Base-by-base conservation (phyloP, 2,888 invertebrate species). In the Apomyelois bistriatella region DNA sequence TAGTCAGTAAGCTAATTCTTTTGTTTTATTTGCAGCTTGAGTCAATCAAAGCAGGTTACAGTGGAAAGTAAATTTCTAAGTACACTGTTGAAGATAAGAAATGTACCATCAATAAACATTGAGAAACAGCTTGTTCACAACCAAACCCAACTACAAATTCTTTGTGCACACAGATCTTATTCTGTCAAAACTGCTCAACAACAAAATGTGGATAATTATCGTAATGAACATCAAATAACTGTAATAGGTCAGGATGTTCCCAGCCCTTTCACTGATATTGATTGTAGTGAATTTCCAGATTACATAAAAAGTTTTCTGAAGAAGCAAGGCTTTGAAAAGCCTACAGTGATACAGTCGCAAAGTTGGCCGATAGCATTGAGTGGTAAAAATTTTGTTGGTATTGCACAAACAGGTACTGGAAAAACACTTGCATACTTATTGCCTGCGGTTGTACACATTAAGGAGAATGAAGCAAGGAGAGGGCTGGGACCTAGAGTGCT, bases 371-470 rank as follows among this genome's bases (percentile, higher is more conserved):
- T 96, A 63, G 94, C 95, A 41, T 89, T 96, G 75, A 93, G 93
- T 66, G 96, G 96, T 0, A 82, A 92, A 58, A 96, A 97, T 74
- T 92, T 96, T 90, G 96, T 97, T 60, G 96, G 96, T 28, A 96
- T 97, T 67, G 96, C 96, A 6, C 95, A 95, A 80, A 95, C 95
- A 15, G 95, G 95, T 36, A 95, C 95, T 30, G 95, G 95, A 1
- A 95, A 95, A 76, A 95, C 95, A 12, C 87, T 95, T 32, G 94
- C 94, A 72, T 96, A 94, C 74, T 93, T 94, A 55, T 77, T 95
- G 59, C 97, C 97, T 55, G 96, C 95, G 8, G 94, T 96, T 58
- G 94, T 97, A 38, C 97, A 97, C 72, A 95, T 97, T 49, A 95
- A 94, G 68, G 93, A 95, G 64, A 95, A 95, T 66, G 91, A 92